Evolutionary conservation across 2,888 invertebrate species (phyloP).

Genomic region (Hemicrepidius hirtus): DNA sequence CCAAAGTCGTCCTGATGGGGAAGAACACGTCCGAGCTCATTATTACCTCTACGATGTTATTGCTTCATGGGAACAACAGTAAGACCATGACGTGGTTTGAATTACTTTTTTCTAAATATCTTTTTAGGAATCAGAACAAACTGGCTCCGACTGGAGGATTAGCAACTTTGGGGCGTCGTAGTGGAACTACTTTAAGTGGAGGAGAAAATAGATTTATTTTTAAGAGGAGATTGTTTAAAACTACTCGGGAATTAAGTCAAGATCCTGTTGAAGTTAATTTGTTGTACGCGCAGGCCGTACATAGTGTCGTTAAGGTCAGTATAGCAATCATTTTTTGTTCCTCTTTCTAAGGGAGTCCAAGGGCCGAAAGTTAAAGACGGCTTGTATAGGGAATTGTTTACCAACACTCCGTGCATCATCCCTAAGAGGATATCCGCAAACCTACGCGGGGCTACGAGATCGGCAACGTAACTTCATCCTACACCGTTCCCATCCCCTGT

Average conservation of each 20-base stretch:
- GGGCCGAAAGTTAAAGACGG: no score
- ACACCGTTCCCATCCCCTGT: no score
- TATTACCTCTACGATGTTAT: constrained; percentile 96
- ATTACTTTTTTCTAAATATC: no score
- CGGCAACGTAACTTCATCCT: no score
- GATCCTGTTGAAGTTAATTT: constrained; percentile 96
- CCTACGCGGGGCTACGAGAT: no score
- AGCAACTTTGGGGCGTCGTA: constrained; percentile 75
- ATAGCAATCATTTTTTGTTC: no score
- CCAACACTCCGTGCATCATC: no score
- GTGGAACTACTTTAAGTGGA: constrained; percentile 82
- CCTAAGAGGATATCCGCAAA: no score
- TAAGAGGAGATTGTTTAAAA: constrained; percentile 91
- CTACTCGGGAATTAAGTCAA: constrained; percentile 91
- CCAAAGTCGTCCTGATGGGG: constrained; percentile 89
- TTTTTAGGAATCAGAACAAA: constrained; percentile 68
- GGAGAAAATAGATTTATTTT: constrained; percentile 95
- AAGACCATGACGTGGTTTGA: no score
- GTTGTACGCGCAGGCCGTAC: constrained; percentile 95
- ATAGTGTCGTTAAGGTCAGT: constrained; percentile 92
- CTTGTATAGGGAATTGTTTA: no score
- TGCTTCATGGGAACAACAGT: constrained; percentile 87
- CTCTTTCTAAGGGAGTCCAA: no score
- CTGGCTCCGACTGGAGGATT: constrained; percentile 66
- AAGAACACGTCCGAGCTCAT: constrained; percentile 93